These are phyloP conservation scores for Helicoverpa assulta DNA, from an alignment of 2,888 invertebrate genomes.

Conservation along the genomic window DNA sequence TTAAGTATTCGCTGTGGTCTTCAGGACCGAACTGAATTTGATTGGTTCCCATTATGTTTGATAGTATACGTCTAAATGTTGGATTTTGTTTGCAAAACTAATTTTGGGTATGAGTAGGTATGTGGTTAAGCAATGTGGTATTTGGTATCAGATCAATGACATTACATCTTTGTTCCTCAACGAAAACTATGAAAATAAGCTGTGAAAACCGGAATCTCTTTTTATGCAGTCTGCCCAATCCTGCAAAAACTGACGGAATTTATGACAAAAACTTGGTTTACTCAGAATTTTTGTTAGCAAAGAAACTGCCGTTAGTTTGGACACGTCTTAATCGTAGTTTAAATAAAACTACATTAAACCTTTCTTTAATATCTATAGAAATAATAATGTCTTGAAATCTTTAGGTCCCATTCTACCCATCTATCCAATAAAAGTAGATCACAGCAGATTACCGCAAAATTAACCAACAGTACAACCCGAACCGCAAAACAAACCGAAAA, in stretches of 20 bases:
- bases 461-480: background rate
- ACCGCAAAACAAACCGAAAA: background rate
- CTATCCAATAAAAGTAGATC: background rate
- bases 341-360: background rate
- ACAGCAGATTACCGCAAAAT: background rate
- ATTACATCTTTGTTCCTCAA: too few species aligned
- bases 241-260: constrained; percentile 36
- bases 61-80: too few species aligned
- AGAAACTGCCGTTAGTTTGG: constrained; percentile 36
- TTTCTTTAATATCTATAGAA: background rate
- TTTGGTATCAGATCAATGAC: background rate
- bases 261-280: constrained; percentile 20
- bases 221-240: background rate
- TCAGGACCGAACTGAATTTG: too few species aligned
- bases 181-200: background rate
- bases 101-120: too few species aligned
- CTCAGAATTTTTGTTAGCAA: constrained; percentile 11
- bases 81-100: too few species aligned
- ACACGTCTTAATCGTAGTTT: background rate
- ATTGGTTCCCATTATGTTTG: too few species aligned
- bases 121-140: too few species aligned
- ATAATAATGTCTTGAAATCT: too few species aligned
- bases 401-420: too few species aligned
- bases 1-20: background rate
- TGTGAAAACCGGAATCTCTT: background rate